phyloP scores from a whole-genome alignment of 2,113 vertebrate species.

The Isurus oxyrinchus region DNA sequence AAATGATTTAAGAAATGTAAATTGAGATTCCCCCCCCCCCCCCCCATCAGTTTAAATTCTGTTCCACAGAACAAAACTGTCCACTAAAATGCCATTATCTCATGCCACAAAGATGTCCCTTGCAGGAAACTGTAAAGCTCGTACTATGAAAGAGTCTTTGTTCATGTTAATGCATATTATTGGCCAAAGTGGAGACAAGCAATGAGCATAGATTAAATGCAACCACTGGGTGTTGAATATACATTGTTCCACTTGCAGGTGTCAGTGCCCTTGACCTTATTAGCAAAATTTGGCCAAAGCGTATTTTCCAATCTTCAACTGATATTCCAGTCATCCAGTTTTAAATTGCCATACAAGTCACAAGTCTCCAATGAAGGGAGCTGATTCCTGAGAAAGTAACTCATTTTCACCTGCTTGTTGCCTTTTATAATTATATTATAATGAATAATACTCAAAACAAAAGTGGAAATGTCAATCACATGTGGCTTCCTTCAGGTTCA shows the following conservation, averaged over 20 bases:
- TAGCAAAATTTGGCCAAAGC: neutral
- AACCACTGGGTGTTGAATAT: neutral
- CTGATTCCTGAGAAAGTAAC: neutral
- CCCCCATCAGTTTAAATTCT: neutral
- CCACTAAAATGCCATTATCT: neutral
- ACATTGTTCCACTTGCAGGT: neutral
- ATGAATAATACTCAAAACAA: too few relatives aligned
- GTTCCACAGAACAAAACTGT: neutral
- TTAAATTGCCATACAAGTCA: neutral
- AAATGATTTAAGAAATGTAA: neutral
- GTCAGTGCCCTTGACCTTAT: neutral
- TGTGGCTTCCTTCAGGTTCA: too few relatives aligned
- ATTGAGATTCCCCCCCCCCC: neutral
- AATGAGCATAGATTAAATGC: neutral
- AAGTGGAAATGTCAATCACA: too few relatives aligned
- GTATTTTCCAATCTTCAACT: neutral
- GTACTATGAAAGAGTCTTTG: too few relatives aligned
- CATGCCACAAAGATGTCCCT: neutral
- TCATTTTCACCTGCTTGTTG: neutral
- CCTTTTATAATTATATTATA: too few relatives aligned
- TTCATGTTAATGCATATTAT: neutral
- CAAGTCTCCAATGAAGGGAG: neutral
- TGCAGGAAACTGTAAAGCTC: neutral
- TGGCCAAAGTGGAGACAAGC: neutral
- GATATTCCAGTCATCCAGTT: neutral